phyloP scores from a whole-genome alignment of 35 echinoderm and acorn worm species.

The Amphiura filiformis region DNA sequence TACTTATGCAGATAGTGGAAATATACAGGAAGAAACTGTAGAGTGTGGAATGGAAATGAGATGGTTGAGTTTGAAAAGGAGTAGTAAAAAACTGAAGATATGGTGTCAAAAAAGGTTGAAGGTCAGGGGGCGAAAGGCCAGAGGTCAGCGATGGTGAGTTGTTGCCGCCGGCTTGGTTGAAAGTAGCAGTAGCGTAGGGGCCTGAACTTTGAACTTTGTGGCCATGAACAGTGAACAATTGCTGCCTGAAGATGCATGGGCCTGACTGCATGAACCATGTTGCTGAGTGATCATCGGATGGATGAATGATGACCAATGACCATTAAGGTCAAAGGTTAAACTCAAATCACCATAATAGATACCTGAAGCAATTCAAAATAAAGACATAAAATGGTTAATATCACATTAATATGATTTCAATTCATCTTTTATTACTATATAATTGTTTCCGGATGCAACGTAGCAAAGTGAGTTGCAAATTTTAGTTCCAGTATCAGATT shows the following conservation, averaged over 20 bases:
- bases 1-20: too few relatives aligned
- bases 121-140: not conserved
- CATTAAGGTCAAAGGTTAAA: not conserved
- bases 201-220: not conserved
- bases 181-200: not conserved
- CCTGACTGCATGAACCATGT: conserved; percentile 1
- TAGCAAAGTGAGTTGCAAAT: too few relatives aligned
- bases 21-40: too few relatives aligned
- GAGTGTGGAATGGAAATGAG: too few relatives aligned
- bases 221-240: not conserved
- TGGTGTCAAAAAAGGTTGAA: not conserved
- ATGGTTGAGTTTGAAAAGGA: too few relatives aligned
- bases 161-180: not conserved
- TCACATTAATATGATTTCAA: not conserved
- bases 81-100: too few relatives aligned
- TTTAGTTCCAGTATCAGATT: too few relatives aligned
- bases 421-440: not conserved
- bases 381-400: not conserved
- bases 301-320: not conserved
- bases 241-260: too few relatives aligned
- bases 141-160: not conserved
- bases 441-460: too few relatives aligned
- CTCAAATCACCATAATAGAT: not conserved
- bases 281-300: not conserved
- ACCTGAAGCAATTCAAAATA: not conserved